These are phyloP conservation scores for Parus major DNA, from an alignment of 2,113 vertebrate species.

Conservation along the genomic window DNA sequence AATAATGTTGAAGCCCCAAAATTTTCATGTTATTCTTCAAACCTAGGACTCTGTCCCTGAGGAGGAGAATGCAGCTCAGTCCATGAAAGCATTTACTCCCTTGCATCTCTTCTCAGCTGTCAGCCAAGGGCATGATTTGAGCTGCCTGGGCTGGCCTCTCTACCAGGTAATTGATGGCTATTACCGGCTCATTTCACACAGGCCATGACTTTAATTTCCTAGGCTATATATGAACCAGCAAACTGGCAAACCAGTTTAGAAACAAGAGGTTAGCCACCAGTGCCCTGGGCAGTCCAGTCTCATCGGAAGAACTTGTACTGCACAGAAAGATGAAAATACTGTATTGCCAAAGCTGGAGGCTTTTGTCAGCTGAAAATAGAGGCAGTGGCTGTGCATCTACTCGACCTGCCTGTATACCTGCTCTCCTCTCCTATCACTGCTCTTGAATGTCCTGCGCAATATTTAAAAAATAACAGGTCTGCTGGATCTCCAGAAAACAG, in stretches of 20 bases:
- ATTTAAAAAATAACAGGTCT: neutral
- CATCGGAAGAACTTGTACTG: accelerated
- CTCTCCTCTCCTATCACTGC: neutral
- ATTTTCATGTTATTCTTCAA: neutral
- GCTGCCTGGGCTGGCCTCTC: neutral
- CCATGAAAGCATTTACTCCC: neutral
- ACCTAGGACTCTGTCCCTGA: neutral
- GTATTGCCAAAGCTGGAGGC: neutral
- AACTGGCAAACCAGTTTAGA: neutral
- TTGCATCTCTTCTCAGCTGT: neutral
- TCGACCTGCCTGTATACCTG: neutral
- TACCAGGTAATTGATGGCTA: neutral
- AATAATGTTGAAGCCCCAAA: neutral
- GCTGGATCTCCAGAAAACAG: neutral
- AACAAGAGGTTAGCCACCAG: neutral
- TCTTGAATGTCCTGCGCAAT: neutral
- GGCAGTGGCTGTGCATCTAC: accelerated
- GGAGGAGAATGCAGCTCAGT: neutral
- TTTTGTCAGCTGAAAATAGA: neutral
- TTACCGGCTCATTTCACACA: neutral
- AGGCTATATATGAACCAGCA: neutral
- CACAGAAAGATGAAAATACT: neutral
- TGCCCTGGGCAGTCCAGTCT: neutral
- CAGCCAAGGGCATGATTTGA: neutral
- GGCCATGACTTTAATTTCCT: slow-evolving; percentile 4